Evolutionary conservation across 2,888 invertebrate genomes (phyloP).

Genomic region (Helobdella robusta): DNA sequence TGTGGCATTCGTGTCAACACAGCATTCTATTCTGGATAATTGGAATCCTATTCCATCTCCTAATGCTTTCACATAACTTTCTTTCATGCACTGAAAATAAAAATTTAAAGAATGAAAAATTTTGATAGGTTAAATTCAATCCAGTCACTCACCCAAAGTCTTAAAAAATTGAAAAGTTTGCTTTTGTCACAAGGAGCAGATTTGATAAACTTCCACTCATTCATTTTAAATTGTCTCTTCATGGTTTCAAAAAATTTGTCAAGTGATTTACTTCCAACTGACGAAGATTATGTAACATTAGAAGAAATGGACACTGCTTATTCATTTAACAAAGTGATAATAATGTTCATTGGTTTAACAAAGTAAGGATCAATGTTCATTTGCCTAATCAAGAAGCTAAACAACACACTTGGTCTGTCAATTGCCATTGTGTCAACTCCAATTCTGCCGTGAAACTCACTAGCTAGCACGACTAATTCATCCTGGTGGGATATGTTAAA

Average conservation of each 20-base stretch:
- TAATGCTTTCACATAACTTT: conserved; percentile 82
- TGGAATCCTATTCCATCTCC: conserved; percentile 74
- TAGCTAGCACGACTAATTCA: conserved; percentile 67
- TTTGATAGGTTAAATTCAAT: background rate
- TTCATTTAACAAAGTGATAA: no score
- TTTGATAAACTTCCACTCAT: conserved; percentile 70
- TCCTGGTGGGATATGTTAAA: conserved; percentile 93
- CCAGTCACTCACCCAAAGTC: conserved; percentile 62
- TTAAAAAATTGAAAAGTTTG: conserved; percentile 70
- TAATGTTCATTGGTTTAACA: no score
- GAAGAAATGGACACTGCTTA: no score
- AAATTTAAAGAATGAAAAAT: background rate
- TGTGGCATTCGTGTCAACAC: conserved; percentile 45
- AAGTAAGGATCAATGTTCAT: no score
- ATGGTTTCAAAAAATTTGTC: conserved; percentile 79
- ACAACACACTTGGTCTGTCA: conserved; percentile 53
- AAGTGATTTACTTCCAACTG: conserved; percentile 47
- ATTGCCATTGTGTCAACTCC: conserved; percentile 79
- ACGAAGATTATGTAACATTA: no score
- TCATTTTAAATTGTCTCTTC: conserved; percentile 67
- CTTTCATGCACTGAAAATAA: conserved; percentile 67
- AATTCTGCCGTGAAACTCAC: conserved; percentile 41
- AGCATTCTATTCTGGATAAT: conserved; percentile 67
- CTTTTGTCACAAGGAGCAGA: conserved; percentile 53
- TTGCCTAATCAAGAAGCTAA: no score